phyloP scores from a whole-genome alignment of 2,113 vertebrate species.

The Aleadryas rufinucha region DNA sequence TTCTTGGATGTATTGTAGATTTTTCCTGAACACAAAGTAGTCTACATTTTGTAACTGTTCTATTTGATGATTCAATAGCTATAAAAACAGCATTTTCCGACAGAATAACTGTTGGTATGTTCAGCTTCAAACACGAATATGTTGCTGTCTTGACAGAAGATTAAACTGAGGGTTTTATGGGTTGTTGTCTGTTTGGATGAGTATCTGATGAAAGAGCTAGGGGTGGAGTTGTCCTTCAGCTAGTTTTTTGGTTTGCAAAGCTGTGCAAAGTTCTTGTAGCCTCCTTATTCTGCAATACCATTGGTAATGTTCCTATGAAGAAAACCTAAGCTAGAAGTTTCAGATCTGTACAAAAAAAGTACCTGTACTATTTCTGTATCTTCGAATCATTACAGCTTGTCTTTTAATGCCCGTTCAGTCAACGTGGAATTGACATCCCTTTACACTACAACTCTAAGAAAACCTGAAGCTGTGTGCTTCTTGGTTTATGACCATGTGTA shows the following conservation, averaged over 20 bases:
- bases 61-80: neutral
- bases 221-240: neutral
- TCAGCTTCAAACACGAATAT: neutral
- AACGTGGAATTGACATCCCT: neutral
- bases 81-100: neutral
- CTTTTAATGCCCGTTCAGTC: neutral
- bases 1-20: neutral
- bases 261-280: neutral
- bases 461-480: neutral
- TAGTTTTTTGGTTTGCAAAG: neutral
- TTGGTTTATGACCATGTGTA: neutral
- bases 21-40: neutral
- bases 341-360: neutral
- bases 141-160: neutral
- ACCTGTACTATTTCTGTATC: neutral
- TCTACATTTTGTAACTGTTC: neutral
- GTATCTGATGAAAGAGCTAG: neutral
- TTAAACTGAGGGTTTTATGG: neutral
- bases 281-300: neutral
- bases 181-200: neutral
- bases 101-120: neutral
- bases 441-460: neutral
- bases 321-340: neutral
- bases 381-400: neutral
- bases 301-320: neutral